Percentiles rank a stretch among this genome's conserved stretches.
Conservation (phyloP, 1,140 invertebrate species). For the Copidosoma floridanum region DNA sequence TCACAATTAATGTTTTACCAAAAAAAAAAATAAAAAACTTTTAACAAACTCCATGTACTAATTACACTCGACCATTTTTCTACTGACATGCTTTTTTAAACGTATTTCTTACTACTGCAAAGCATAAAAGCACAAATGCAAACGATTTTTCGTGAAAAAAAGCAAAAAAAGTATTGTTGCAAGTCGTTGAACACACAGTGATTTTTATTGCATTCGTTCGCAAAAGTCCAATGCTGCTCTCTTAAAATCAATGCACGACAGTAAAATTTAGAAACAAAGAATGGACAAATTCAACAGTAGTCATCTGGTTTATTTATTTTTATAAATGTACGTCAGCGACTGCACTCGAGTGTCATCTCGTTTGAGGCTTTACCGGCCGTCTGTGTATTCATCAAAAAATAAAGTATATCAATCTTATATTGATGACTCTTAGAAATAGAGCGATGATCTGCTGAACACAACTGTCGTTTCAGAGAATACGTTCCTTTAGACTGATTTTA, state of each 20-base stretch:
- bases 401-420: neutral
- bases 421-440: too few species aligned
- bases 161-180: neutral
- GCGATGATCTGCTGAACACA: conserved; percentile 1
- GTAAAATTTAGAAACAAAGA: too few species aligned
- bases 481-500: conserved; percentile 4
- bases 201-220: conserved; percentile 1
- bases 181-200: neutral
- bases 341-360: too few species aligned
- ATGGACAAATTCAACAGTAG: too few species aligned
- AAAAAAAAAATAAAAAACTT: neutral
- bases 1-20: neutral
- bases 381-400: too few species aligned
- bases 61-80: neutral
- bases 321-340: too few species aligned
- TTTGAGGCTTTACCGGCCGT: neutral
- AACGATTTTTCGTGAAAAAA: neutral
- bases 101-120: neutral
- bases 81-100: too few species aligned
- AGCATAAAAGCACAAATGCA: neutral
- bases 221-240: too few species aligned
- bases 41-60: too few species aligned
- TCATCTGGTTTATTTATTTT: too few species aligned
- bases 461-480: conserved; percentile 18
- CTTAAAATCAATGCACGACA: too few species aligned